phyloP scores from a whole-genome alignment of 2,113 vertebrate genomes.

The Cariama cristata region DNA sequence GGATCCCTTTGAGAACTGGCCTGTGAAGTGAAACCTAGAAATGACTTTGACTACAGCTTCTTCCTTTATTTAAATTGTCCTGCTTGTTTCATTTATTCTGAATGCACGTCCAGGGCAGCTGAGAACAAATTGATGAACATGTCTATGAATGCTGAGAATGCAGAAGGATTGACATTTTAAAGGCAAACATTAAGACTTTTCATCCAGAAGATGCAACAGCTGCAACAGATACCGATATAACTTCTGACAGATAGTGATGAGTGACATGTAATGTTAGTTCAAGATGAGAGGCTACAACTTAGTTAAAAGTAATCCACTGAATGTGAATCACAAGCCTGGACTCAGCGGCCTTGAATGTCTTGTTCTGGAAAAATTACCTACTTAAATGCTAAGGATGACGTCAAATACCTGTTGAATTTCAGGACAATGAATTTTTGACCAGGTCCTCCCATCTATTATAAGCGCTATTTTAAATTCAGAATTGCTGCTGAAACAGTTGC shows the following conservation, averaged over 20 bases:
- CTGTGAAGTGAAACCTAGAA: background rate
- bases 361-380: background rate
- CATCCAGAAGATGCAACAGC: slow-evolving; percentile 20
- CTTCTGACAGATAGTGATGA: slow-evolving; percentile 2
- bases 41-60: background rate
- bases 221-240: slow-evolving; percentile 15
- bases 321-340: background rate
- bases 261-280: background rate
- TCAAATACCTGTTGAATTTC: background rate
- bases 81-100: slow-evolving; percentile 56
- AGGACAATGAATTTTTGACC: background rate
- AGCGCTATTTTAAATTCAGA: background rate
- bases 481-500: background rate
- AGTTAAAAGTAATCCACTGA: background rate
- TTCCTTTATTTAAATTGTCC: slow-evolving; percentile 29
- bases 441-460: background rate
- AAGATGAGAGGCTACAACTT: background rate
- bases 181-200: slow-evolving; percentile 61
- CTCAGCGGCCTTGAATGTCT: background rate
- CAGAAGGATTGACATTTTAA: slow-evolving; percentile 61
- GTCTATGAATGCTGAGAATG: slow-evolving; percentile 3
- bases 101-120: slow-evolving; percentile 1
- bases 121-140: slow-evolving; percentile 9
- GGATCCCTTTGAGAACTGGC: background rate
- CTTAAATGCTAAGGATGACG: background rate